These are phyloP conservation scores for Lacanobia oleracea DNA, from an alignment of 2,888 invertebrate genomes.

Conservation along the genomic window DNA sequence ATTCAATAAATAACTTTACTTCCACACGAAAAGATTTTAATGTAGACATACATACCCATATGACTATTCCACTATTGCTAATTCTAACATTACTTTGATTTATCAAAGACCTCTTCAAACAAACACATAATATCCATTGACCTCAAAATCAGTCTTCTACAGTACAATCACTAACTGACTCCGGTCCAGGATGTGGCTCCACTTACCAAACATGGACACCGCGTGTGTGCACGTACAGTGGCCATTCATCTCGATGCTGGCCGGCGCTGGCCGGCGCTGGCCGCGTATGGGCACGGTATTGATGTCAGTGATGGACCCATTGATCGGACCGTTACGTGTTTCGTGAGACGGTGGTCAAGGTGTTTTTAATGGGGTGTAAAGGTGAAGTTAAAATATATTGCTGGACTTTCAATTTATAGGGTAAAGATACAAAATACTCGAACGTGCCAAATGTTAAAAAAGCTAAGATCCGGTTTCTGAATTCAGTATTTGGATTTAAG, in stretches of 20 bases:
- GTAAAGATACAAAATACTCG: too few species aligned
- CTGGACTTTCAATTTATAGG: background rate
- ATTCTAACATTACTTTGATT: background rate
- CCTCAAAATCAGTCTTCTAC: constrained; percentile 21
- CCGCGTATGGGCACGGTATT: constrained; percentile 55
- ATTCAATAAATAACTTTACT: background rate
- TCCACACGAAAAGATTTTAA: background rate
- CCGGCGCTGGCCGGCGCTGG: constrained; percentile 25
- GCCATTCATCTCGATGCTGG: constrained; percentile 44
- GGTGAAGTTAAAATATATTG: background rate
- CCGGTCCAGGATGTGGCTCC: constrained; percentile 47
- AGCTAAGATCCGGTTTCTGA: too few species aligned
- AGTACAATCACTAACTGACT: constrained; percentile 23
- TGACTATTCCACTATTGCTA: background rate
- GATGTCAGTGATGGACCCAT: constrained; percentile 49
- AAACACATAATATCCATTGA: constrained; percentile 20
- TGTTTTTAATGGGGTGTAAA: background rate
- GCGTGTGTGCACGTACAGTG: constrained; percentile 26
- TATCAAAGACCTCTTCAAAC: background rate
- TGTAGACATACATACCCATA: background rate
- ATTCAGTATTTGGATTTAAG: too few species aligned
- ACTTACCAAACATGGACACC: constrained; percentile 44
- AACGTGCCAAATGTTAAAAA: too few species aligned
- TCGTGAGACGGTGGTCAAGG: background rate
- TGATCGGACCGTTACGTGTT: constrained; percentile 44